Conservation (phyloP, 2,888 invertebrate species). For the Hypomecis atomaria region DNA sequence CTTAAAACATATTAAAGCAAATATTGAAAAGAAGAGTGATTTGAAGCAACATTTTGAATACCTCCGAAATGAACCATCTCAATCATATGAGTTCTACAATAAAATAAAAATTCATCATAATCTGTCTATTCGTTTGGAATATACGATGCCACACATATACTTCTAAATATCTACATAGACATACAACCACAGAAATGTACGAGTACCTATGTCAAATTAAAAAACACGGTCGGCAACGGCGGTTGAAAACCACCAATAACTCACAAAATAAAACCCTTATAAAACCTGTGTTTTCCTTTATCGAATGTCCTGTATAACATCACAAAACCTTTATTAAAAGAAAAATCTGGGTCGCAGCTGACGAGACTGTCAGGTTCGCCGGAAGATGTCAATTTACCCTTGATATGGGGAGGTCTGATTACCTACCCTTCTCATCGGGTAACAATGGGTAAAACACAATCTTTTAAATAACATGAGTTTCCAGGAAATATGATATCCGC, state of each 20-base stretch:
- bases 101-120: no score
- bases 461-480: slow-evolving; percentile 20
- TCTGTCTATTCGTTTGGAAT: no score
- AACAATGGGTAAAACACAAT: slow-evolving; percentile 24
- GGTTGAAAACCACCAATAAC: neutral
- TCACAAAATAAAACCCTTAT: neutral
- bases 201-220: no score
- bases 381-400: slow-evolving; percentile 33
- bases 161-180: no score
- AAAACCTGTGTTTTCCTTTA: neutral
- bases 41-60: no score
- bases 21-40: no score
- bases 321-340: slow-evolving; percentile 23
- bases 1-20: no score
- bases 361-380: slow-evolving; percentile 24
- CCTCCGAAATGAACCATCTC: no score
- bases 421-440: slow-evolving; percentile 12
- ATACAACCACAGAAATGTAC: no score
- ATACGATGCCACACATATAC: no score
- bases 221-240: no score
- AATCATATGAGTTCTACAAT: no score
- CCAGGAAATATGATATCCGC: slow-evolving; percentile 13
- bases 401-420: slow-evolving; percentile 30
- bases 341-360: slow-evolving; percentile 27
- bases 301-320: slow-evolving; percentile 5